Evolutionary conservation across 2,113 vertebrate genomes (phyloP).

Genomic region (Motacilla tschutschensis): DNA sequence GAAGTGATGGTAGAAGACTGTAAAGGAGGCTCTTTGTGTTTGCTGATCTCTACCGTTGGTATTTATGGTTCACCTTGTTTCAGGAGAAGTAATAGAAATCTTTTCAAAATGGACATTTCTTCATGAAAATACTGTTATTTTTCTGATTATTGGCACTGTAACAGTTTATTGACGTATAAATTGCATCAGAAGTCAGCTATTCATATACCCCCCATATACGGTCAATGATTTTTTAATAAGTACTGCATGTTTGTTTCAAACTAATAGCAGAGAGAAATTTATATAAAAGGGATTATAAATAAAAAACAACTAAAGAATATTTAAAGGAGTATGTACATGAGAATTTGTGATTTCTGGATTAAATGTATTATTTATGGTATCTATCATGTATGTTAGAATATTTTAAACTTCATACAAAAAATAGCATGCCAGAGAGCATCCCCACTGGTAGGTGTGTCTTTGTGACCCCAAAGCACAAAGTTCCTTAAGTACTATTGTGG

Average conservation of each 20-base stretch:
- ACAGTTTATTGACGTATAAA: not conserved
- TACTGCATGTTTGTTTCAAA: slow-evolving; percentile 1
- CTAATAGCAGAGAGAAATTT: not conserved
- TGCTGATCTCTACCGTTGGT: not conserved
- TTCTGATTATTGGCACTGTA: not conserved
- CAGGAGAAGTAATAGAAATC: not conserved
- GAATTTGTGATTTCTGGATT: not conserved
- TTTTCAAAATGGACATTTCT: not conserved
- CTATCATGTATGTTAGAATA: not conserved
- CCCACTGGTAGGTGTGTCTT: not conserved
- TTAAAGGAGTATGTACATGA: not conserved
- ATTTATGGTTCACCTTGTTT: not conserved
- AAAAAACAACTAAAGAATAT: not conserved
- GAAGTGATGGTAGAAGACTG: slow-evolving; percentile 28
- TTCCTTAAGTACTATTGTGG: not conserved
- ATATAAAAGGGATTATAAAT: not conserved
- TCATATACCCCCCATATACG: not conserved
- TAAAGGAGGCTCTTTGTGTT: slow-evolving; percentile 44
- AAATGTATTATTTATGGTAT: not conserved
- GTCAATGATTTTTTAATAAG: not conserved
- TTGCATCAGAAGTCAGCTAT: not conserved
- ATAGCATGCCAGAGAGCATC: not conserved
- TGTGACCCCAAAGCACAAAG: not conserved
- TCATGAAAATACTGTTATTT: not conserved
- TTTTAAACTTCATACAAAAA: slow-evolving; percentile 3